These are phyloP conservation scores for Leptinotarsa lineolata DNA, from an alignment of 1,140 invertebrate genomes.

Conservation along the genomic window DNA sequence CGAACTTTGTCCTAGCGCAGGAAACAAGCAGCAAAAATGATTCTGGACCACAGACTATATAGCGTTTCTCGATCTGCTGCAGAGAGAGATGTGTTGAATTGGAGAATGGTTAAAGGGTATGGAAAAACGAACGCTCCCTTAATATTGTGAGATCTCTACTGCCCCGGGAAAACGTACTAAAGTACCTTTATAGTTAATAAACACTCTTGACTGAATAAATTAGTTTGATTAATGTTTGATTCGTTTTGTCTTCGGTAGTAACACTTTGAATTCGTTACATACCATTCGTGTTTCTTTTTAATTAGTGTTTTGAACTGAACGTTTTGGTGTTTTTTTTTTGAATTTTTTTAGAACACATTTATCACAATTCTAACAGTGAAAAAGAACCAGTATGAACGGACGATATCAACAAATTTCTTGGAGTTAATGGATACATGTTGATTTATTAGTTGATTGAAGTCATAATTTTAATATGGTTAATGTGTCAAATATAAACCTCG, in stretches of 20 bases:
- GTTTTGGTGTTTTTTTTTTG: no score
- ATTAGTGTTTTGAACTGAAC: background rate
- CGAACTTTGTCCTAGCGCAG: no score
- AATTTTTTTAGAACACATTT: no score
- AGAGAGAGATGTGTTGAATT: background rate
- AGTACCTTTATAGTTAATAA: slow-evolving; percentile 9
- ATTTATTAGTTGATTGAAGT: no score
- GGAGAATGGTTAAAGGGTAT: slow-evolving; percentile 7
- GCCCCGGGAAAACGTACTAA: slow-evolving; percentile 1
- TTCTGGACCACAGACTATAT: background rate
- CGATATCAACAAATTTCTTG: no score
- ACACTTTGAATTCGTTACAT: background rate
- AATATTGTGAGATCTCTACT: slow-evolving; percentile 10
- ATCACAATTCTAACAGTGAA: no score
- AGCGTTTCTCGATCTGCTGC: background rate
- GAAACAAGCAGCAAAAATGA: no score
- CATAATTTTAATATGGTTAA: no score
- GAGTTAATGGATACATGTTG: no score
- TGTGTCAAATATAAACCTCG: no score
- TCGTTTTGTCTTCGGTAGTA: slow-evolving; percentile 7
- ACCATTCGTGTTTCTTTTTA: background rate
- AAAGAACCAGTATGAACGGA: no score
- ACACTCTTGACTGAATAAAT: slow-evolving; percentile 12
- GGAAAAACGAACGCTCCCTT: slow-evolving; percentile 15
- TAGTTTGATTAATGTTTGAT: slow-evolving; percentile 15